Base-by-base conservation (phyloP, 2,888 invertebrate genomes). In the Pyralis farinalis region DNA sequence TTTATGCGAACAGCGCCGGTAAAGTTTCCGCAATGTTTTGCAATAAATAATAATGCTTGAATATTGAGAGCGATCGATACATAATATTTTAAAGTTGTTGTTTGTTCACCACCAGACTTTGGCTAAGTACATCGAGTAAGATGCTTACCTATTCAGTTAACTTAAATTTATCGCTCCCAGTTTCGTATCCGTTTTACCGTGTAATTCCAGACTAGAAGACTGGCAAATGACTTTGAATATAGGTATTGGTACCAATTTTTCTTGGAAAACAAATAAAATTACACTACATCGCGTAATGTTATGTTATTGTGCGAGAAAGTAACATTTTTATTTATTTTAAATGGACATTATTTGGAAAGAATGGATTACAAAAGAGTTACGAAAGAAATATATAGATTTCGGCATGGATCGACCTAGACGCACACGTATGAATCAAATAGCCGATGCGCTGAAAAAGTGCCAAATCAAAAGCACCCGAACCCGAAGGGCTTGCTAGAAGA, bases 11-110 rank as follows among this genome's bases (percentile, higher is more conserved):
- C 53, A 56, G 56, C 58, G 58, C 47, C 53, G 68, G 55, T 37
- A 60, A 79, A 79, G 63, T 79, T 78, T 73, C 55, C 61, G 56
- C 62, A 60, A 64, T 58, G 66, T 64, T 65, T 65, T 53, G 63
- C 69, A 68, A 77, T 79, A 78, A 77, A 79, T 77, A 73, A 74
- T 69, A 70, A 67, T 49, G 53, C 51, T 47, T 60, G 67, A 63
- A 70, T 73, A 72, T 71, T 63, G 63, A 60, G 58, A 53, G 48
- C 56, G 65, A 63, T 69, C 71, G 58, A 70, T 70, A 65, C 49
- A 56, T 59, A 53, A 67, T 62, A 64, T 63, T 70, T 71, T 60
- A 64, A 71, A 74, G 62, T 68, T 68, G 47, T 49, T 58, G 59
- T 62, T 66, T 61, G 51, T 48, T 52, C 50, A 56, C 50, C 41